Evolutionary conservation across 2,888 invertebrate genomes (phyloP), one percentile per base, ranked within the genome.

Genomic region (Morpho helenor): DNA sequence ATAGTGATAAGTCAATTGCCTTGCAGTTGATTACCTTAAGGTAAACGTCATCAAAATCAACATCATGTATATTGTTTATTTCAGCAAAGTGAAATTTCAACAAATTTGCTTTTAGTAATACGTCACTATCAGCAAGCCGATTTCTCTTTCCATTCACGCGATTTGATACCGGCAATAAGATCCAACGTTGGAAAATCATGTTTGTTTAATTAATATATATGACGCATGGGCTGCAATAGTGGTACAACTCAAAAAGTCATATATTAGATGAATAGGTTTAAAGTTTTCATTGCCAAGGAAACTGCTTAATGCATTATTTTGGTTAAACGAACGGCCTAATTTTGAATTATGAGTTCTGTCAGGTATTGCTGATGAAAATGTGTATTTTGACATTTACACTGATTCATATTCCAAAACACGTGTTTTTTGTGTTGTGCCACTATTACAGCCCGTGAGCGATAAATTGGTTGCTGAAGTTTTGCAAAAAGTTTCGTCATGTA

Each of bases 81-180:
- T 31, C 31, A 31, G 49, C 41, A 8, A 47, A 56, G 47, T 48
- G 43, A 54, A 50, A 50, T 59, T 49, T 40, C 46, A 46, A 44
- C 16, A 45, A 23, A 31, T 52, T 47, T 40, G 48, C 42, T 55
- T 16, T 31, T 23, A 52, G 0, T 8, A 49, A 42, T 50, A 46
- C 45, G 59, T 51, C 53, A 52, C 16, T 52, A 56, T 43, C 60
- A 52, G 51, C 52, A 60, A 65, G 72, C 74, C 75, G 79, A 84
- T 85, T 86, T 85, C 86, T 81, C 84, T 85, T 85, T 84, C 80
- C 73, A 72, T 75, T 70, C 73, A 74, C 72, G 78, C 67, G 67
- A 69, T 66, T 65, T 31, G 31, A 31, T 31, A 54, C 61, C 66
- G 66, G 66, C 31, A 67, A 66, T 65, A 60, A 48, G 56, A 64